Percentiles rank a stretch among this genome's conserved stretches.
phyloP scores from a whole-genome alignment of 2,888 invertebrate species.

The Hydroisotoma schaefferi region DNA sequence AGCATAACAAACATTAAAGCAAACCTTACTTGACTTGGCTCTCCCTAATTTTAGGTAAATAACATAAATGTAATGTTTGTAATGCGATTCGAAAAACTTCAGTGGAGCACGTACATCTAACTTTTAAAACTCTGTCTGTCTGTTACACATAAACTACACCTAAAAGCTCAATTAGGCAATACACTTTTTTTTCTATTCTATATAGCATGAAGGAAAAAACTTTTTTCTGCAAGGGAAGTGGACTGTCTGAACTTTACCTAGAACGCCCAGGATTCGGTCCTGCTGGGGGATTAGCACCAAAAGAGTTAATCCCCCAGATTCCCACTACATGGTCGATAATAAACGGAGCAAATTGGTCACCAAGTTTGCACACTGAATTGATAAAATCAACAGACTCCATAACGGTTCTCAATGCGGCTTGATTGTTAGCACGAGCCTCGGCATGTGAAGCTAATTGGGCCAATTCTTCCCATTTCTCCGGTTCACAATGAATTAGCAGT shows the following conservation, averaged over 20 bases:
- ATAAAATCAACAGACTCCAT: conserved; percentile 37
- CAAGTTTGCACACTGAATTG: conserved; percentile 35
- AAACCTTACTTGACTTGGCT: too few species aligned
- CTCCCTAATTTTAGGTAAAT: too few species aligned
- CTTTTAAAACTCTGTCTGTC: too few species aligned
- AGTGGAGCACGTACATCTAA: too few species aligned
- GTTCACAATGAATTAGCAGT: conserved; percentile 59
- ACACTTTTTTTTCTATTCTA: too few species aligned
- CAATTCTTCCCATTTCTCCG: conserved; percentile 58
- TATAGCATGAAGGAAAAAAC: too few species aligned
- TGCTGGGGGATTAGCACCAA: conserved; percentile 42
- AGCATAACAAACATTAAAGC: background rate
- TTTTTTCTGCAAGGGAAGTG: too few species aligned
- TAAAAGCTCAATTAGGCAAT: too few species aligned
- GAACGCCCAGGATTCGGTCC: conserved; percentile 34
- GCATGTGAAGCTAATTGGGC: conserved; percentile 62
- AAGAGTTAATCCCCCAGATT: conserved; percentile 42
- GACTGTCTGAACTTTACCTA: conserved; percentile 20
- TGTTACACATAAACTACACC: too few species aligned
- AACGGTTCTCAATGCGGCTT: conserved; percentile 22
- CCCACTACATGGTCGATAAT: conserved; percentile 45
- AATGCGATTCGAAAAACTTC: too few species aligned
- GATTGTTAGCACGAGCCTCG: conserved; percentile 59
- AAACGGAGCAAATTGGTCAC: conserved; percentile 25
- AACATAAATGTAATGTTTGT: too few species aligned